A percentile compares a stretch with the other conserved stretches of the same genome.
These are phyloP conservation scores for Kuschelorhynchus macadamiae DNA, from an alignment of 2,888 invertebrate species.

Conservation along the genomic window DNA sequence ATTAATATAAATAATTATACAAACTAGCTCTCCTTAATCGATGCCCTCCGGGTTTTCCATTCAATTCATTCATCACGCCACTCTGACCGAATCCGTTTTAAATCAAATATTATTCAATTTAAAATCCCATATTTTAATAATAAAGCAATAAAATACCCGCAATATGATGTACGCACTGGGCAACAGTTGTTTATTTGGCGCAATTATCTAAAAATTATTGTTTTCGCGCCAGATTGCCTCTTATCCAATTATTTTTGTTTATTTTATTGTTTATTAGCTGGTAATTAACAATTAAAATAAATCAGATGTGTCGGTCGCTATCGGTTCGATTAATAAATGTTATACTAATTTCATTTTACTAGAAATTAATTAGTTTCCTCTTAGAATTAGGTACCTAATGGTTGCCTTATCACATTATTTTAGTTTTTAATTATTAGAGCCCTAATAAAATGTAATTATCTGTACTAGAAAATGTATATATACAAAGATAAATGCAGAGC, in stretches of 20 bases:
- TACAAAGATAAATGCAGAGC: too few relatives aligned
- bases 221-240: conserved; percentile 47
- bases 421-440: too few relatives aligned
- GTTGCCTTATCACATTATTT: too few relatives aligned
- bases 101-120: conserved; percentile 49
- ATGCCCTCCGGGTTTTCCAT: too few relatives aligned
- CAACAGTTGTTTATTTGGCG: conserved; percentile 43
- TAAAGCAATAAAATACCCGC: conserved; percentile 43
- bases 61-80: not conserved
- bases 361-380: too few relatives aligned
- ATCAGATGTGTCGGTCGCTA: conserved; percentile 18
- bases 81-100: conserved; percentile 4
- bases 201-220: conserved; percentile 50
- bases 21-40: too few relatives aligned
- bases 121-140: conserved; percentile 54
- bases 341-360: too few relatives aligned
- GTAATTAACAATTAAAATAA: conserved; percentile 37
- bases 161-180: conserved; percentile 41
- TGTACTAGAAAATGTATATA: too few relatives aligned
- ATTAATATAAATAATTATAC: too few relatives aligned
- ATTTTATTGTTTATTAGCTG: conserved; percentile 42
- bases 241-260: conserved; percentile 44
- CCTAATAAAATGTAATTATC: too few relatives aligned
- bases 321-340: not conserved
- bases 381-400: too few relatives aligned